phyloP scores from a whole-genome alignment of 2,797 vertebrate genomes.

The Ambastaia sidthimunki region DNA sequence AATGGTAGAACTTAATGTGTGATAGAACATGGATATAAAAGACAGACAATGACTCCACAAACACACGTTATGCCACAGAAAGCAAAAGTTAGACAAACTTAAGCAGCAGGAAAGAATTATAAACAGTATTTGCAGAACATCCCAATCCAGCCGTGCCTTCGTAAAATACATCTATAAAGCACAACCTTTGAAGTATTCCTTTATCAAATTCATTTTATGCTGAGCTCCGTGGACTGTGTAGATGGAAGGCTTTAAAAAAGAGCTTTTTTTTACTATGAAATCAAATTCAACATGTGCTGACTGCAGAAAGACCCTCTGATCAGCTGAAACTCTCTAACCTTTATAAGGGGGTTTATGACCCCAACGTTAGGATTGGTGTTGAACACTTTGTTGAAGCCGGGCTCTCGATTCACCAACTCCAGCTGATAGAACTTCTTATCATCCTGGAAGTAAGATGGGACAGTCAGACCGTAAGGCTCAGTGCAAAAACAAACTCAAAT shows the following conservation, averaged over 20 bases:
- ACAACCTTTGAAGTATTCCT: conserved; percentile 11
- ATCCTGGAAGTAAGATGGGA: conserved; percentile 78
- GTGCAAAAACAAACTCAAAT: conserved; percentile 14
- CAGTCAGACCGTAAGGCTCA: conserved; percentile 13
- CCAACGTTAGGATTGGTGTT: conserved; percentile 96
- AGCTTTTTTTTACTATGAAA: neutral
- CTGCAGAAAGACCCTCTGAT: conserved; percentile 8
- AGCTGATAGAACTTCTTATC: conserved; percentile 99
- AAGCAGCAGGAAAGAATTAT: conserved; percentile 27
- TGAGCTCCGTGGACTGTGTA: conserved; percentile 23
- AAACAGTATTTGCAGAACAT: conserved; percentile 55
- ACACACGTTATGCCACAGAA: conserved; percentile 43
- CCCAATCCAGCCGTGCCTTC: conserved; percentile 20
- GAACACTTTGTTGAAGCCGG: conserved; percentile 97
- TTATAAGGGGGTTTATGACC: conserved; percentile 93
- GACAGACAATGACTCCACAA: conserved; percentile 37
- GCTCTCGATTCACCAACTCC: conserved; percentile 98
- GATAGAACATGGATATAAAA: conserved; percentile 51
- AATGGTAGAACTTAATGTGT: conserved; percentile 56
- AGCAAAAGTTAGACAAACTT: conserved; percentile 39
- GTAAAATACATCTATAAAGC: conserved; percentile 4
- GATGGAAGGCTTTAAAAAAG: neutral
- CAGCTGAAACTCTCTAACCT: conserved; percentile 70
- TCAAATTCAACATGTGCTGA: conserved; percentile 3
- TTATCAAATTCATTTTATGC: conserved; percentile 1